These are phyloP conservation scores for Mactromeris polynyma DNA, from an alignment of 2,888 invertebrate species.

Conservation along the genomic window DNA sequence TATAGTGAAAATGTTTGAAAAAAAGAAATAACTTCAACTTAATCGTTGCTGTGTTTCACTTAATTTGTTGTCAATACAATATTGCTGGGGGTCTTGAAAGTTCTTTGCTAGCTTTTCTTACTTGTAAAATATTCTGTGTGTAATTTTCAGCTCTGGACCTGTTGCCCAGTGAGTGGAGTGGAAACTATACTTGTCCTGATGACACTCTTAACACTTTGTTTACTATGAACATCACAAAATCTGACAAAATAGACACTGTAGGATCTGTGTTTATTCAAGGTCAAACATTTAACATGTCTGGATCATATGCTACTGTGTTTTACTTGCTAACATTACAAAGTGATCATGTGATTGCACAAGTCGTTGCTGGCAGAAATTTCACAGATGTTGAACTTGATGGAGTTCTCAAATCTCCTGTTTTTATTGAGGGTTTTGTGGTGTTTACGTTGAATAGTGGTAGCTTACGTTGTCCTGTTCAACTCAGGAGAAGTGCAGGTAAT, in stretches of 20 bases:
- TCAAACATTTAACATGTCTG: conserved; percentile 43
- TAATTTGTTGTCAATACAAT: background rate
- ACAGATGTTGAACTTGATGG: conserved; percentile 63
- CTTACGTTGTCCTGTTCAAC: conserved; percentile 55
- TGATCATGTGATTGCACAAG: conserved; percentile 23
- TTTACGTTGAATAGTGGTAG: conserved; percentile 43
- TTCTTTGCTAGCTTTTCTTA: background rate
- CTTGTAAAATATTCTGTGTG: background rate
- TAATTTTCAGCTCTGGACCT: conserved; percentile 50
- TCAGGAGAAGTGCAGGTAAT: conserved; percentile 57
- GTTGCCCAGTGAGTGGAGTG: conserved; percentile 72
- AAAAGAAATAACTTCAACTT: background rate
- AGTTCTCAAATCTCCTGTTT: conserved; percentile 32
- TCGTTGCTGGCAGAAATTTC: conserved; percentile 62
- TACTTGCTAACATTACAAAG: conserved; percentile 58
- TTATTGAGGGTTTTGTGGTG: conserved; percentile 53
- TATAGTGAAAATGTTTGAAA: background rate
- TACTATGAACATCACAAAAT: conserved; percentile 60
- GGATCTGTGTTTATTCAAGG: conserved; percentile 49
- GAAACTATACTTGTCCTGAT: conserved; percentile 64
- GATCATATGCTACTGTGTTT: conserved; percentile 54
- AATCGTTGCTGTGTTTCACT: background rate
- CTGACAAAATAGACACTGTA: conserved; percentile 50
- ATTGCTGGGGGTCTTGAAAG: background rate
- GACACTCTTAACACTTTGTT: conserved; percentile 39